Evolutionary conservation across 2,797 vertebrate species (phyloP), one percentile per base, ranked within the genome.

Genomic region (Rousettus madagascariensis): DNA sequence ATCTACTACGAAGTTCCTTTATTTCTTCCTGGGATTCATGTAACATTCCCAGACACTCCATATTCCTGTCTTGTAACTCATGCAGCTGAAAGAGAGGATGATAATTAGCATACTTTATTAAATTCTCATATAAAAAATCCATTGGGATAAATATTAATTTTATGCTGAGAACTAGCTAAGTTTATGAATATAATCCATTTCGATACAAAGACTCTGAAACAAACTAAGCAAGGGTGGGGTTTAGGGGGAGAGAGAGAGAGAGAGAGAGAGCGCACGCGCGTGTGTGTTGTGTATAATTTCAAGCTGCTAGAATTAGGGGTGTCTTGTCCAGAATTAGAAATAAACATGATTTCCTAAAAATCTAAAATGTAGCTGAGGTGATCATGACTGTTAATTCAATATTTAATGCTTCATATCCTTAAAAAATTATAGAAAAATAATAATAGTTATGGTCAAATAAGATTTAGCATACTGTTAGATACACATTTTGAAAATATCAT

Each of bases 11-110:
- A 55, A 99, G 98, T 71, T 99, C 97, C 97, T 99, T 99, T 94
- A 99, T 98, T 98, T 99, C 99, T 97, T 99, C 99, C 97, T 99
- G 99, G 0, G 99, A 99, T 96, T 99, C 99, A 0, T 99, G 99
- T 59, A 99, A 97, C 99, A 99, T 99, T 93, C 99, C 99, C 26
- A 99, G 97, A 97, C 99, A 99, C 98, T 99, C 99, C 0, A 95
- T 98, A 51, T 99, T 99, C 94, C 99, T 99, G 94, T 99, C 99
- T 0, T 99, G 98, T 96, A 99, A 89, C 94, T 99, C 99, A 26
- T 99, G 99, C 46, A 99, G 98, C 99, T 99, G 98, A 41, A 98
- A 97, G 53, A 96, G 65, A 89, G 78, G 53, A 91, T 30, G 72
- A 28, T 2, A 30, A 65, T 77, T 82, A 43, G 28, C 55, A 2